Base-by-base conservation (phyloP, 2,888 invertebrate species). In the Hipparchia semele region DNA sequence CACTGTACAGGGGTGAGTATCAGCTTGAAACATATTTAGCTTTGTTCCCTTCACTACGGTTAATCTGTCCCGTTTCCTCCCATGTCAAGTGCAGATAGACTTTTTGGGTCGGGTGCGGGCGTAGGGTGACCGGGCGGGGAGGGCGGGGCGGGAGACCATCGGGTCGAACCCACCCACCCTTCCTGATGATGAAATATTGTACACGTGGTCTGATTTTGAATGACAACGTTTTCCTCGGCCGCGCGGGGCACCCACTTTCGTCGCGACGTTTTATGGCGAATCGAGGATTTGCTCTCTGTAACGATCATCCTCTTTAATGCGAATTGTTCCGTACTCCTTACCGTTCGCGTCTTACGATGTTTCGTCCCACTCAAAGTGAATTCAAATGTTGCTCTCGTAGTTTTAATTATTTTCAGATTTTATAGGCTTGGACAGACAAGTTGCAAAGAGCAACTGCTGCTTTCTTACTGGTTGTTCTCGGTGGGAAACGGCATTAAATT, bases 181-280 rank as follows among this genome's bases (percentile, higher is more conserved):
- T 86, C 93, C 94, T 95, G 95, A 95, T 95, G 95, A 95, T 95
- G 95, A 95, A 95, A 95, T 95, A 95, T 95, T 95, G 95, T 95
- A 95, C 95, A 95, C 95, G 95, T 95, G 95, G 95, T 95, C 95
- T 95, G 95, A 95, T 95, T 95, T 94, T 95, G 94, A 95, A 95
- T 95, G 95, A 95, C 95, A 95, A 92, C 95, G 95, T 94, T 92
- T 90, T 94, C 93, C 91, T 94, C 93, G 92, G 90, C 88, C 87
- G 86, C 84, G 82, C 86, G 82, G 83, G 86, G 89, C 83, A 84
- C 85, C 85, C 85, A 86, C 87, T 87, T 85, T 83, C 82, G 82
- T 81, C 89, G 90, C 92, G 92, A 93, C 86, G 83, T 87, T 91
- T 90, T 91, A 90, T 89, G 82, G 88, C 85, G 86, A 87, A 88